These are phyloP conservation scores for Callitettix versicolor DNA, from an alignment of 1,140 invertebrate species.

Conservation along the genomic window DNA sequence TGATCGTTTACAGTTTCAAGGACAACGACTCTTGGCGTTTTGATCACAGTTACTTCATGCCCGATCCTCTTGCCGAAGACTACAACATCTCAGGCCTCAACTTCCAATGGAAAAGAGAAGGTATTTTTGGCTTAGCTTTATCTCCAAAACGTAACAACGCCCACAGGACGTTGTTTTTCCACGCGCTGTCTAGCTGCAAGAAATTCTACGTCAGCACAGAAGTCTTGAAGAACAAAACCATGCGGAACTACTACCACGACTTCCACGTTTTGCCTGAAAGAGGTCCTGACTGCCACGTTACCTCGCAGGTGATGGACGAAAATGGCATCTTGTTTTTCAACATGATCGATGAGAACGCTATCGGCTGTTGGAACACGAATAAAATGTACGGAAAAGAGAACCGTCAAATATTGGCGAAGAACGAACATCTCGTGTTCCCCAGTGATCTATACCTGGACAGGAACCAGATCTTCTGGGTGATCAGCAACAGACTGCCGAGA, in stretches of 20 bases:
- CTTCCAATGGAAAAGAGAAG: slow-evolving; percentile 72
- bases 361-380: slow-evolving; percentile 67
- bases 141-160: slow-evolving; percentile 51
- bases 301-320: slow-evolving; percentile 59
- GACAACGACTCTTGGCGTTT: slow-evolving; percentile 62
- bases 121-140: slow-evolving; percentile 65
- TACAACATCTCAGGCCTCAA: slow-evolving; percentile 66
- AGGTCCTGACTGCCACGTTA: slow-evolving; percentile 53
- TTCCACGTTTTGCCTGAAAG: slow-evolving; percentile 51
- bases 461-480: slow-evolving; percentile 50
- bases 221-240: slow-evolving; percentile 52
- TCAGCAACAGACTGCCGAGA: slow-evolving; percentile 68
- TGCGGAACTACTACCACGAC: slow-evolving; percentile 43
- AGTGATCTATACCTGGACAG: slow-evolving; percentile 63
- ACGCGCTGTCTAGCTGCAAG: slow-evolving; percentile 58
- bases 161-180: slow-evolving; percentile 60
- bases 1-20: slow-evolving; percentile 65
- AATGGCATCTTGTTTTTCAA: slow-evolving; percentile 62
- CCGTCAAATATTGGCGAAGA: slow-evolving; percentile 53
- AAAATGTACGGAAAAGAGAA: slow-evolving; percentile 39
- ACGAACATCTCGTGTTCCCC: slow-evolving; percentile 66
- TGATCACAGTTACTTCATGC: slow-evolving; percentile 61
- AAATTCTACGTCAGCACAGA: slow-evolving; percentile 66
- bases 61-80: slow-evolving; percentile 63
- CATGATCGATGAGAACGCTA: slow-evolving; percentile 63